Conservation (phyloP, 1,140 invertebrate genomes). For the Heliconius melpomene region DNA sequence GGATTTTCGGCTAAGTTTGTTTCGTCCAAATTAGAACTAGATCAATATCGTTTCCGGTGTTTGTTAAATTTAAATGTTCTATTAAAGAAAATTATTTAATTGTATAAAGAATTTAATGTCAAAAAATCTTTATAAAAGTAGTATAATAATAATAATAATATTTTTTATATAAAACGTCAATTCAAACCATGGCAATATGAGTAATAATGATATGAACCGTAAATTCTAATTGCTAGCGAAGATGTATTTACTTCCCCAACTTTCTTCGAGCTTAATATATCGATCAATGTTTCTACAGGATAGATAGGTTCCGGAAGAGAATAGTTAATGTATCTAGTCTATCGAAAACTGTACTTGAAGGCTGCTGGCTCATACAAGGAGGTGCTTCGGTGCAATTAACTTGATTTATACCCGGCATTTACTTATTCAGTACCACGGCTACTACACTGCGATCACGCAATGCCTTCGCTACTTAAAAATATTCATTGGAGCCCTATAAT, state of each 20-base stretch:
- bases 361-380: constrained; percentile 73
- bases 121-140: too few species aligned
- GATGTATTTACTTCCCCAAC: not conserved
- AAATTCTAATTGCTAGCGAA: not conserved
- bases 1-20: constrained; percentile 60
- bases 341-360: constrained; percentile 64
- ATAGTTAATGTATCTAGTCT: constrained; percentile 50
- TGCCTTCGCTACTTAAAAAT: constrained; percentile 51
- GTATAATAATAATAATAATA: too few species aligned
- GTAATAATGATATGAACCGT: not conserved
- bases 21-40: constrained; percentile 56
- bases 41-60: constrained; percentile 44
- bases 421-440: constrained; percentile 77
- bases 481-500: constrained; percentile 31
- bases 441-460: constrained; percentile 74
- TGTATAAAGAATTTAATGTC: too few species aligned
- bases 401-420: constrained; percentile 78
- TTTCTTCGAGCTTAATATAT: constrained; percentile 6
- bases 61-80: constrained; percentile 15
- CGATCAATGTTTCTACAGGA: constrained; percentile 36
- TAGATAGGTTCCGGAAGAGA: constrained; percentile 52
- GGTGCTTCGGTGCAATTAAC: constrained; percentile 76
- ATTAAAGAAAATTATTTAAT: too few species aligned
- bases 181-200: not conserved
- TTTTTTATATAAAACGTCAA: too few species aligned